A percentile compares a stretch with the other conserved stretches of the same genome.
Conservation (phyloP, 2,113 vertebrate species). For the Serilophus lunatus region DNA sequence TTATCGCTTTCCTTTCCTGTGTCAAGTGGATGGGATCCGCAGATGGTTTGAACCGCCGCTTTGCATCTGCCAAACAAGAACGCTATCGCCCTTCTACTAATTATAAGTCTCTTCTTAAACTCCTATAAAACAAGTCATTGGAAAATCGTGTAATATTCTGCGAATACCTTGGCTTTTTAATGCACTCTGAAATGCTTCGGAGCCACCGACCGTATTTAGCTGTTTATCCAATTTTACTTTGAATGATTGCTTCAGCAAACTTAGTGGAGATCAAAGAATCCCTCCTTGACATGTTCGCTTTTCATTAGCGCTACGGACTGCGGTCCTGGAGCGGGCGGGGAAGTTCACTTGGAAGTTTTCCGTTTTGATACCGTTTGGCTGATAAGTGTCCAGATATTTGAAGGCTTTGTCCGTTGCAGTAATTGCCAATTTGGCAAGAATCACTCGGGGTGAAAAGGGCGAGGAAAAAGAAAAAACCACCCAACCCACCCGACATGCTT, state of each 20-base stretch:
- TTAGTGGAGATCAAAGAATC: conserved; percentile 65
- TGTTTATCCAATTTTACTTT: conserved; percentile 64
- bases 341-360: conserved; percentile 30
- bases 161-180: conserved; percentile 31
- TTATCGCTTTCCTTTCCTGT: neutral
- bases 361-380: conserved; percentile 1
- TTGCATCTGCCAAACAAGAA: neutral
- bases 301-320: conserved; percentile 6
- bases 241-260: conserved; percentile 58
- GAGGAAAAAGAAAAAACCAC: neutral
- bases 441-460: neutral
- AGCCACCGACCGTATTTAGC: conserved; percentile 55
- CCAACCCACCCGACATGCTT: neutral
- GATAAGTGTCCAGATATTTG: neutral
- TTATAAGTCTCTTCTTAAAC: conserved; percentile 39
- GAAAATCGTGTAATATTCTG: conserved; percentile 42
- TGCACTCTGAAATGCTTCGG: conserved; percentile 43
- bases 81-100: neutral
- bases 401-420: neutral
- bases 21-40: neutral
- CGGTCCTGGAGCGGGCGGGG: neutral
- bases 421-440: conserved; percentile 27
- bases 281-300: neutral
- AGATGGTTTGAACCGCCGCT: neutral
- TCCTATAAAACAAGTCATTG: conserved; percentile 54